A percentile compares a stretch with the other conserved stretches of the same genome.
Evolutionary conservation across 2,888 invertebrate species (phyloP).

Genomic region (Cyaniris semiargus): DNA sequence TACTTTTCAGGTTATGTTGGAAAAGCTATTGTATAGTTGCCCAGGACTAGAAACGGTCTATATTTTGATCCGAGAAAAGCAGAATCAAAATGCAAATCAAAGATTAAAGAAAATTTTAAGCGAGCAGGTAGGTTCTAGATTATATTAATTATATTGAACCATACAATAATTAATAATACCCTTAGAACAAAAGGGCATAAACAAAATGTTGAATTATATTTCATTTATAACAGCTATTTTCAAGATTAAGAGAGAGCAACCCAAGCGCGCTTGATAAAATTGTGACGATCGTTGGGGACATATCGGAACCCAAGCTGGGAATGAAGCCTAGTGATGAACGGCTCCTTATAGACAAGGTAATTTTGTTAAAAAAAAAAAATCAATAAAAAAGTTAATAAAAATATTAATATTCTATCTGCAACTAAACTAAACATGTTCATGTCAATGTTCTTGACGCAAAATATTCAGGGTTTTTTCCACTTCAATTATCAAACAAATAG

Average conservation of each 20-base stretch:
- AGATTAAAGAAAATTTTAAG: constrained; percentile 41
- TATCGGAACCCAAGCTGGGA: constrained; percentile 42
- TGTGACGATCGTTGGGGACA: constrained; percentile 43
- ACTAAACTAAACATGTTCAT: too few species aligned
- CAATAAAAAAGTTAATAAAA: too few species aligned
- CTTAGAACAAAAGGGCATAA: background rate
- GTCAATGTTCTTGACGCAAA: too few species aligned
- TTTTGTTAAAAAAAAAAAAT: background rate
- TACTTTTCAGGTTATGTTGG: constrained; percentile 44
- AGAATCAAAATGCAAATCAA: constrained; percentile 37
- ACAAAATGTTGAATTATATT: background rate
- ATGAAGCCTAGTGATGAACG: constrained; percentile 41
- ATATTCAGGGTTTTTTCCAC: too few species aligned
- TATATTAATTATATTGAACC: background rate
- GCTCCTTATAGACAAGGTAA: constrained; percentile 36
- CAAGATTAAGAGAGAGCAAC: constrained; percentile 82
- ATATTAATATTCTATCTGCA: too few species aligned
- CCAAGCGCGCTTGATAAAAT: constrained; percentile 62
- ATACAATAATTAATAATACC: background rate
- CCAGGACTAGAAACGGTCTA: constrained; percentile 43
- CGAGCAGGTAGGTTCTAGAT: constrained; percentile 33
- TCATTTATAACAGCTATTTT: constrained; percentile 81
- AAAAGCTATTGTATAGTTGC: constrained; percentile 47
- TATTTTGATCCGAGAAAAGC: constrained; percentile 42
- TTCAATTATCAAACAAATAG: too few species aligned